Evolutionary conservation across 2,797 vertebrate species (phyloP).

Genomic region (Streptopelia turtur): DNA sequence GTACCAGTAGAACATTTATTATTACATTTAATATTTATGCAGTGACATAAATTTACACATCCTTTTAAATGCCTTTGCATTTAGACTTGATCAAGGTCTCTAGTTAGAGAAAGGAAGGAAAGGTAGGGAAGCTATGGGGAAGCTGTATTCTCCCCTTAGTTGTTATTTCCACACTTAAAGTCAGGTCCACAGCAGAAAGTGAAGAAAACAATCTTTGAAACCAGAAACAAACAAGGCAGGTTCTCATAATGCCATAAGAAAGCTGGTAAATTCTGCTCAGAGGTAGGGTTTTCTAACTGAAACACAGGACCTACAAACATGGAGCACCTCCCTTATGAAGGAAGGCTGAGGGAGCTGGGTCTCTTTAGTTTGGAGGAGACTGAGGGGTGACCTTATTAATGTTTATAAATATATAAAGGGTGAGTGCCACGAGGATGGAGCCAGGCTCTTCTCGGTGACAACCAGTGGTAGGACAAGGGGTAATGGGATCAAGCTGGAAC

Average conservation of each 20-base stretch:
- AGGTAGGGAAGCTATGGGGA: background rate
- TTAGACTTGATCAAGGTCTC: background rate
- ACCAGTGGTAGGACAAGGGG: too few species aligned
- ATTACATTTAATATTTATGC: conserved; percentile 29
- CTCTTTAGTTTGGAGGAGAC: too few species aligned
- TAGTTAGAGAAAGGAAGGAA: background rate
- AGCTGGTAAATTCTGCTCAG: background rate
- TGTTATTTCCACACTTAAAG: background rate
- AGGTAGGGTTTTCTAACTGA: background rate
- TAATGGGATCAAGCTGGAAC: too few species aligned
- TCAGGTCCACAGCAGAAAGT: background rate
- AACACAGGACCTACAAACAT: background rate
- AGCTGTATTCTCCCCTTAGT: background rate
- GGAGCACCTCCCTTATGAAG: too few species aligned
- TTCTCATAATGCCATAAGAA: background rate
- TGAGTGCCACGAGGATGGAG: too few species aligned
- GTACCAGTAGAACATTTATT: background rate
- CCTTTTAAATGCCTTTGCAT: background rate
- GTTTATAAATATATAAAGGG: too few species aligned
- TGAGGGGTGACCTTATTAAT: too few species aligned
- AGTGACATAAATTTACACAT: background rate
- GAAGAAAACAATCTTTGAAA: background rate
- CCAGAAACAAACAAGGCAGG: background rate
- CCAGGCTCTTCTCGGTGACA: too few species aligned
- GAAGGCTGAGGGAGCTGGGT: too few species aligned